Percentiles rank a stretch among this genome's conserved stretches.
phyloP scores from a whole-genome alignment of 2,113 vertebrate species.

The Rhabdornis inornatus region DNA sequence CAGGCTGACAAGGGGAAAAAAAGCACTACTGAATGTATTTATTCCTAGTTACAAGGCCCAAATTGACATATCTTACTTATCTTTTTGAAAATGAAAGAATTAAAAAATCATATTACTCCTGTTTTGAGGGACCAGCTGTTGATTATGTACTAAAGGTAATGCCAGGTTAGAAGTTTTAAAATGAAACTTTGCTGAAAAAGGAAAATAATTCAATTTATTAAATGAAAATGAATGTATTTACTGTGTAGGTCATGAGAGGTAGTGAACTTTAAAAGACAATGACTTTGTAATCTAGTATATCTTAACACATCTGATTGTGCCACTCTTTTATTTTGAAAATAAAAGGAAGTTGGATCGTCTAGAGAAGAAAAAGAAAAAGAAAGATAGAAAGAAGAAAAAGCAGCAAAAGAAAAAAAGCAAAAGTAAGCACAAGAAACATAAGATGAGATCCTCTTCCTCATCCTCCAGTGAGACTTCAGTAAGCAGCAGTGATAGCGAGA shows the following conservation, averaged over 20 bases:
- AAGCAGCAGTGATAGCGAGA: constrained; percentile 78
- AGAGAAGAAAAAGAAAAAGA: constrained; percentile 88
- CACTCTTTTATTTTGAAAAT: constrained; percentile 62
- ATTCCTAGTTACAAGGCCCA: neutral
- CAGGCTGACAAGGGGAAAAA: neutral
- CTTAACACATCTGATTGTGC: neutral
- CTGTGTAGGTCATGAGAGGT: neutral
- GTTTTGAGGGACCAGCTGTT: neutral
- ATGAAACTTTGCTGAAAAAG: neutral
- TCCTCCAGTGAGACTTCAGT: constrained; percentile 76
- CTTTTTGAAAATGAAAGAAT: neutral
- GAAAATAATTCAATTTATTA: neutral
- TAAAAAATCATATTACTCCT: neutral
- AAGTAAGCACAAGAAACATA: constrained; percentile 85
- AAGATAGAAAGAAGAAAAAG: constrained; percentile 84
- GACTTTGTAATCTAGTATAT: neutral
- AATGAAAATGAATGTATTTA: neutral
- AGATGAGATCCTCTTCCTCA: constrained; percentile 65
- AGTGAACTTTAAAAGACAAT: neutral
- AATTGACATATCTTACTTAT: neutral
- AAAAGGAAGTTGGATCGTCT: constrained; percentile 93
- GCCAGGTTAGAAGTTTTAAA: neutral
- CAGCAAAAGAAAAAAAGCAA: constrained; percentile 84
- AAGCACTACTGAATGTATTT: neutral
- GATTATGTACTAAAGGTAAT: neutral